Evolutionary conservation across 1,140 invertebrate species (phyloP), one percentile per base, ranked within the genome.

Genomic region (Drosophila takahashii): DNA sequence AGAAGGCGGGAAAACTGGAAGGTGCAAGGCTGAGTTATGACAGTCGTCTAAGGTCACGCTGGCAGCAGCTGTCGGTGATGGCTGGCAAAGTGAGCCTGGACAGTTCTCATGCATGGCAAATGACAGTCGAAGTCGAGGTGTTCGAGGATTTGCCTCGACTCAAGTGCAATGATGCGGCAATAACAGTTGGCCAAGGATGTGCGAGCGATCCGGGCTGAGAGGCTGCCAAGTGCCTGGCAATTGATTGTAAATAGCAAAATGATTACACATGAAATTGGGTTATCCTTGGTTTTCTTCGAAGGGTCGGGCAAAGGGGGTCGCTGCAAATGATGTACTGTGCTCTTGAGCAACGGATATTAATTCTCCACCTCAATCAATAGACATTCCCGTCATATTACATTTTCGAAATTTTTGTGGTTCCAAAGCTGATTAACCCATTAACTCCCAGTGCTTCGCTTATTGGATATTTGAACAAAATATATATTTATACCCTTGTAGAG

Each of bases 21-120:
- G 53, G 48, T 47, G 72, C 60, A 65, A 65, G 37, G 60, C 69
- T 81, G 83, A 86, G 83, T 75, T 87, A 87, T 81, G 81, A 74
- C 73, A 86, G 79, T 45, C 29, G 56, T 81, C 39, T 76, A 79
- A 87, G 81, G 83, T 83, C 81, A 81, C 64, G 64, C 47, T 36
- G 64, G 70, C 44, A 54, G 18, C 81, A 81, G 73, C 73, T 86
- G 83, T 44, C 57, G 50, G 42, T 75, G 83, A 78, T 59, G 56
- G 57, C 53, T 62, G 47, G 51, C 58, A 36, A 64, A 58, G 36
- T 50, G 60, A 26, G 54, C 45, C 65, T 41, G 54, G 59, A 75
- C 72, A 75, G 67, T 62, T 81, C 60, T 41, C 48, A 87, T 66
- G 70, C 79, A 76, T 65, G 61, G 81, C 72, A 78, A 87, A 69